Conservation (phyloP, 1,140 invertebrate species). For the Papilio machaon region DNA sequence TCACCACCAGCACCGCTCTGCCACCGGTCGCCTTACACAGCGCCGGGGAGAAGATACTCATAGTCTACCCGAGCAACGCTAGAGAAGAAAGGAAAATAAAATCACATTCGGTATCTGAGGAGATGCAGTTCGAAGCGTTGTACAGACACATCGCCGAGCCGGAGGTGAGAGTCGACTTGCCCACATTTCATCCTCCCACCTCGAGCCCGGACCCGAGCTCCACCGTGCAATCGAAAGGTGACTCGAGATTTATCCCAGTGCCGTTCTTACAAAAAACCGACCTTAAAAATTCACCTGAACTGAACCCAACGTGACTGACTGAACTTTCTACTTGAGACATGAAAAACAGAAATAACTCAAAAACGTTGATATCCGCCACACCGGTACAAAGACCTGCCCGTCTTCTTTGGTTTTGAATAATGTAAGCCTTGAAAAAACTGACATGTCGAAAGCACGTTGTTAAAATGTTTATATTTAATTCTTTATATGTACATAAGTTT, state of each 20-base stretch:
- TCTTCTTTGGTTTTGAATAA: background rate
- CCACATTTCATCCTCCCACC: slow-evolving; percentile 76
- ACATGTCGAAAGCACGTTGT: slow-evolving; percentile 13
- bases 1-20: slow-evolving; percentile 72
- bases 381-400: background rate
- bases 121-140: slow-evolving; percentile 78
- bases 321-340: background rate
- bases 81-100: slow-evolving; percentile 78
- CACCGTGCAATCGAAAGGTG: slow-evolving; percentile 40
- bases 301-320: slow-evolving; percentile 10
- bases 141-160: slow-evolving; percentile 73
- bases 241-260: slow-evolving; percentile 59
- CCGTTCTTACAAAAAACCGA: slow-evolving; percentile 45
- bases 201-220: slow-evolving; percentile 44
- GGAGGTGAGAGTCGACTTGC: slow-evolving; percentile 71
- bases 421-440: background rate
- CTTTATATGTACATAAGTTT: slow-evolving; percentile 51
- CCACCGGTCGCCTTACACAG: slow-evolving; percentile 73
- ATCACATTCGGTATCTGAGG: slow-evolving; percentile 76
- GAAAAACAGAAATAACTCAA: background rate
- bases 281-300: slow-evolving; percentile 39
- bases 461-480: slow-evolving; percentile 32
- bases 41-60: slow-evolving; percentile 76
- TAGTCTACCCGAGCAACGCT: slow-evolving; percentile 79
- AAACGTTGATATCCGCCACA: background rate